Percentiles rank a stretch among this genome's conserved stretches.
Conservation (phyloP, 2,113 vertebrate species). For the Oreochromis aureus region DNA sequence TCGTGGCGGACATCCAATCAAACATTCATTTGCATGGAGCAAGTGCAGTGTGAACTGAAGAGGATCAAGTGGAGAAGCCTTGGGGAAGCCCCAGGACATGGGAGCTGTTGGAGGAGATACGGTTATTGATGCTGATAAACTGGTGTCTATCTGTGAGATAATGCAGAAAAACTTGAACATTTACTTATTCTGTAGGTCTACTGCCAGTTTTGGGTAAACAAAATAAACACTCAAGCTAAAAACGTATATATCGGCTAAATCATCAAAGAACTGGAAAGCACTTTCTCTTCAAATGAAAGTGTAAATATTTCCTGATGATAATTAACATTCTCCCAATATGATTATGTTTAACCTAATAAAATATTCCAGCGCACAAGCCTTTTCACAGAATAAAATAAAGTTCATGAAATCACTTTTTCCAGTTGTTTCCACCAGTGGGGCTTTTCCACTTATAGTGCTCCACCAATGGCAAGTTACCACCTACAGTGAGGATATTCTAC, state of each 20-base stretch:
- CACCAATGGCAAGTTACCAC: background rate
- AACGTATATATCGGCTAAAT: no score
- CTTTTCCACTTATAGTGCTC: background rate
- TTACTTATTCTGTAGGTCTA: background rate
- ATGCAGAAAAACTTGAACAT: background rate
- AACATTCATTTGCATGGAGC: background rate
- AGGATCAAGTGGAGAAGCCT: background rate
- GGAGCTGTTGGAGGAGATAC: background rate
- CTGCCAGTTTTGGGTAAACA: no score
- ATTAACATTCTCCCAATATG: no score
- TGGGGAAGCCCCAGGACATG: background rate
- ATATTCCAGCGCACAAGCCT: background rate
- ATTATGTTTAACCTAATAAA: background rate
- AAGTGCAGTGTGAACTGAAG: background rate
- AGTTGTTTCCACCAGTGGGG: background rate
- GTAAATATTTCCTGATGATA: no score
- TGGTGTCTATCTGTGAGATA: background rate
- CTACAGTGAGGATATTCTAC: background rate
- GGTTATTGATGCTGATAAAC: background rate
- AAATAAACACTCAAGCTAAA: no score
- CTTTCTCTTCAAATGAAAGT: no score
- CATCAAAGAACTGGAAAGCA: no score
- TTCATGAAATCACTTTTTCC: background rate
- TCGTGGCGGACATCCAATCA: background rate
- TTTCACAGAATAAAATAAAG: background rate